Evolutionary conservation across 2,113 vertebrate genomes (phyloP).

Genomic region (Pheucticus melanocephalus): DNA sequence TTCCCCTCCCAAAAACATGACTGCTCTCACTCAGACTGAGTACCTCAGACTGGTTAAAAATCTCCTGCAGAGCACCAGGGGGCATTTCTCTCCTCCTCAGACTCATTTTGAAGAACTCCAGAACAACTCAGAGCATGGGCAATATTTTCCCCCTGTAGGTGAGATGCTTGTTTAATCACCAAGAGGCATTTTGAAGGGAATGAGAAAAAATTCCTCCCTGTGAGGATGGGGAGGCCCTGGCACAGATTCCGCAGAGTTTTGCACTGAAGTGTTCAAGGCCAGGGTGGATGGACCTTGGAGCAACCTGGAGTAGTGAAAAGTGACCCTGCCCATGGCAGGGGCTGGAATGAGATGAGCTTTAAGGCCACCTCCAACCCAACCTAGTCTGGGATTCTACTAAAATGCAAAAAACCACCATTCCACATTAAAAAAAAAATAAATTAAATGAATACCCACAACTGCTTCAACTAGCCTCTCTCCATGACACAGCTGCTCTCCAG

Average conservation of each 20-base stretch:
- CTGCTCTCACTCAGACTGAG: neutral
- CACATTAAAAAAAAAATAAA: neutral
- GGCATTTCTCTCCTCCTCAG: neutral
- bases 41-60: neutral
- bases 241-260: neutral
- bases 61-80: neutral
- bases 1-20: neutral
- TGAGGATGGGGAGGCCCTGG: neutral
- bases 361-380: neutral
- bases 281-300: neutral
- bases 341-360: neutral
- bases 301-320: neutral
- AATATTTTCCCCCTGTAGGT: neutral
- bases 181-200: neutral
- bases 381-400: neutral
- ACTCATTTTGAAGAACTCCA: neutral
- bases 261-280: neutral
- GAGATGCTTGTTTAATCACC: neutral
- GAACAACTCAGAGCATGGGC: neutral
- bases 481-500: accelerated
- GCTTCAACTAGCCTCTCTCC: neutral
- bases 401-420: neutral
- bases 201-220: neutral
- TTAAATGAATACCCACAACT: neutral
- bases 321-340: neutral